phyloP scores from a whole-genome alignment of 2,888 invertebrate genomes.

The Oscheius sp. region DNA sequence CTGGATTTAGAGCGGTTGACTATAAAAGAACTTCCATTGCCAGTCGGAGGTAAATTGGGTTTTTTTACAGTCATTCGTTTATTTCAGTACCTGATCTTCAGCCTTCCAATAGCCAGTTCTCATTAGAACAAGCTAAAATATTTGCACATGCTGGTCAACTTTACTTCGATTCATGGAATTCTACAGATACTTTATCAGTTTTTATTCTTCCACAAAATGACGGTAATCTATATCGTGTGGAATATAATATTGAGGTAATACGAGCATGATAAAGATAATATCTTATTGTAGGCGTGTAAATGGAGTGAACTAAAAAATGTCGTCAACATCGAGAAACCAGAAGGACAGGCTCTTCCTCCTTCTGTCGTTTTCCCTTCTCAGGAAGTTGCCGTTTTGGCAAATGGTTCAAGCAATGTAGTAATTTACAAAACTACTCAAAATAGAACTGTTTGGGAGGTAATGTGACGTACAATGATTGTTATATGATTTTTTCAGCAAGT shows the following conservation, averaged over 20 bases:
- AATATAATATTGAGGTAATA: slow-evolving; percentile 18
- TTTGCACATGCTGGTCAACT: slow-evolving; percentile 42
- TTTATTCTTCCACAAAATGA: slow-evolving; percentile 17
- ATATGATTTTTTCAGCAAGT: background rate
- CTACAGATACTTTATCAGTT: slow-evolving; percentile 9
- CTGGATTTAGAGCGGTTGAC: slow-evolving; percentile 42
- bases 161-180: slow-evolving; percentile 29
- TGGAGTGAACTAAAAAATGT: slow-evolving; percentile 11
- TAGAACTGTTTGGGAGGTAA: slow-evolving; percentile 22
- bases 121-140: slow-evolving; percentile 46
- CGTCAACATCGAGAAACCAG: background rate
- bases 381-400: slow-evolving; percentile 7
- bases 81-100: slow-evolving; percentile 18
- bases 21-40: slow-evolving; percentile 20
- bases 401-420: background rate
- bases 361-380: slow-evolving; percentile 17
- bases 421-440: slow-evolving; percentile 19
- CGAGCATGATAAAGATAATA: background rate
- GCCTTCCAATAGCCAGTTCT: slow-evolving; percentile 30
- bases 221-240: slow-evolving; percentile 14
- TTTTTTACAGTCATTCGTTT: background rate
- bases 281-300: slow-evolving; percentile 14
- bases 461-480: background rate
- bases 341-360: slow-evolving; percentile 6
- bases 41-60: slow-evolving; percentile 2